Evolutionary conservation across 2,888 invertebrate species (phyloP), one percentile per base, ranked within the genome.

Genomic region (Lasioglossum figueresi): DNA sequence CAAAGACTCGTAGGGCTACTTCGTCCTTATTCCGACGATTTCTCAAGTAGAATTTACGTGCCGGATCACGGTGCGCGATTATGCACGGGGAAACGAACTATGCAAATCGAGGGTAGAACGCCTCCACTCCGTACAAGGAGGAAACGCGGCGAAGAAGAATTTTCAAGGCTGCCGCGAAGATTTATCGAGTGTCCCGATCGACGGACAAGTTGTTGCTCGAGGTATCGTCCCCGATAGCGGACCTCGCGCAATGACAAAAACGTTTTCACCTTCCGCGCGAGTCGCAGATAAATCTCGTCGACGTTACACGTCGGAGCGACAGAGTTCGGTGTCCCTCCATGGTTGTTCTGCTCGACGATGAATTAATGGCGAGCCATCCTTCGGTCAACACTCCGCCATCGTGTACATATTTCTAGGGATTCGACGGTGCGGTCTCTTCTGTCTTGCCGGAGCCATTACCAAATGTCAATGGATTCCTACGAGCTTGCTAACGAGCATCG

Each of bases 101-200:
- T 75, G 85, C 76, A 82, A 82, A 86, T 85, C 70, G 79, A 68
- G 23, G 27, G 76, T 76, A 73, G 76, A 76, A 84, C 84, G 80
- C 77, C 77, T 77, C 77, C 43, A 56, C 72, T 48, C 23, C n/a
- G 31, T 48, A 5, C 73, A 59, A 70, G 59, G 59, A 72, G 73
- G 76, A 84, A 79, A 79, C 76, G 72, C 14, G 68, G 81, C 45
- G 45, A 59, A 6, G 34, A 4, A 23, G 78, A 79, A 72, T 71
- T 63, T 78, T 73, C 78, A 85, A 86, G 86, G 79, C 71, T 72
- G 45, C 43, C 75, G 43, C 31, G 66, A 70, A 76, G 78, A 86
- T 84, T 84, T 85, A 86, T 86, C 76, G 86, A 59, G 52, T 8
- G 45, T 63, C 79, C 78, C 76, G 83, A 84, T 85, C 85, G 85